These are phyloP conservation scores for Cactoblastis cactorum DNA, from an alignment of 2,888 invertebrate species.

Conservation along the genomic window DNA sequence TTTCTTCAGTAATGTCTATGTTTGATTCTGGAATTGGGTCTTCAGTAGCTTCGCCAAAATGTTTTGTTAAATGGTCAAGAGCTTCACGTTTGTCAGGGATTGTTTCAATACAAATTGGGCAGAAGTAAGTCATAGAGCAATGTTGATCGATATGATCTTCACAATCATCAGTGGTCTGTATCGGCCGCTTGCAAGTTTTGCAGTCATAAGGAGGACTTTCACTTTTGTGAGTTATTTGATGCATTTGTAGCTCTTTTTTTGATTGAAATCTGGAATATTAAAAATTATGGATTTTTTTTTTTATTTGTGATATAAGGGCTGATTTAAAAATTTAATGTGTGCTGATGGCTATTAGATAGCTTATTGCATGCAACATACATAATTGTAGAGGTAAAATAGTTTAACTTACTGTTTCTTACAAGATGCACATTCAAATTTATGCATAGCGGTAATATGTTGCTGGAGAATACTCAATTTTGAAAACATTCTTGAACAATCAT, in stretches of 20 bases:
- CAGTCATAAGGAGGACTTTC: conserved; percentile 55
- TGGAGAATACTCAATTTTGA: conserved; percentile 49
- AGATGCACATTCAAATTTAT: conserved; percentile 48
- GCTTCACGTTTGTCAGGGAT: conserved; percentile 41
- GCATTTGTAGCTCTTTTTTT: conserved; percentile 53
- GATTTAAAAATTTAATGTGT: no score
- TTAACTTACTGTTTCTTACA: conserved; percentile 60
- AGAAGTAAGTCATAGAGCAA: conserved; percentile 46
- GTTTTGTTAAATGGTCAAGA: conserved; percentile 49
- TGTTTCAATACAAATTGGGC: conserved; percentile 57
- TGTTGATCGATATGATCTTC: conserved; percentile 59
- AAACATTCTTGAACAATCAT: conserved; percentile 52
- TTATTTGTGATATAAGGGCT: no score
- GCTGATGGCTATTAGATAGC: no score
- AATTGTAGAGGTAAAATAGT: background rate
- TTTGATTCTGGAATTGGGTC: conserved; percentile 24
- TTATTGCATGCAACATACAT: no score
- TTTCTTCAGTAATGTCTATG: conserved; percentile 55
- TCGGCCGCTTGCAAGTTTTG: conserved; percentile 41
- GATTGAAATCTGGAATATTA: conserved; percentile 49
- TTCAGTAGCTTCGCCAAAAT: conserved; percentile 46
- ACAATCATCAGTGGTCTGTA: conserved; percentile 48
- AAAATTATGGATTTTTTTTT: background rate
- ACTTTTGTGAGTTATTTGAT: conserved; percentile 53
- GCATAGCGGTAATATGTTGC: conserved; percentile 48